phyloP scores from a whole-genome alignment of 2,113 vertebrate species.

The Empidonax traillii region DNA sequence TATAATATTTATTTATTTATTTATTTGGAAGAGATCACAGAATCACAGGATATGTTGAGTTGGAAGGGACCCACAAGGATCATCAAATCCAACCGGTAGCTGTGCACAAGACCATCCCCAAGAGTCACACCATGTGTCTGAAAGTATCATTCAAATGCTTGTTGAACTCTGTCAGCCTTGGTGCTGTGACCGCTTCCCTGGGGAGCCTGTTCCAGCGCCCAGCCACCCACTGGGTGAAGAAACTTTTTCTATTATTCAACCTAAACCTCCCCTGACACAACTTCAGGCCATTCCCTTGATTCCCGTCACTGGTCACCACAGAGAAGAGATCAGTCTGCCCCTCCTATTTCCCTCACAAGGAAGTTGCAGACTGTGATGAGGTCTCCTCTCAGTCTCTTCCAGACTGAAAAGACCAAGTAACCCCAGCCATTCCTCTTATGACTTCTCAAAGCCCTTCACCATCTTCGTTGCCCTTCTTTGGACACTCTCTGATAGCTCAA shows the following conservation, averaged over 20 bases:
- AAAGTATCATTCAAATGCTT: too few species aligned
- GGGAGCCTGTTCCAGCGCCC: too few species aligned
- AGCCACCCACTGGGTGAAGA: background rate
- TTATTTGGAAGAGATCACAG: background rate
- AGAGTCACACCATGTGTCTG: too few species aligned
- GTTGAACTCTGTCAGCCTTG: too few species aligned
- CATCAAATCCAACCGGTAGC: too few species aligned
- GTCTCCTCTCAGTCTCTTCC: background rate
- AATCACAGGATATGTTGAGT: too few species aligned
- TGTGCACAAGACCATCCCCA: too few species aligned
- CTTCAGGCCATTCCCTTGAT: background rate
- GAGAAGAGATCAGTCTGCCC: background rate
- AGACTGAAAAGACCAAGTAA: background rate
- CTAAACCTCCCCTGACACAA: background rate
- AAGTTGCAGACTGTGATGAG: background rate
- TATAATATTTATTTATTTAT: too few species aligned
- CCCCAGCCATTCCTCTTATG: background rate
- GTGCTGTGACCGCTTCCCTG: too few species aligned
- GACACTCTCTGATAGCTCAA: background rate
- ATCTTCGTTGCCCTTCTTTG: background rate
- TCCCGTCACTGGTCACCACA: background rate
- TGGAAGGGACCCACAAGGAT: too few species aligned
- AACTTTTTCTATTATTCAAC: background rate
- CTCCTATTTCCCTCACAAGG: background rate
- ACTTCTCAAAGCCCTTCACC: background rate